These are phyloP conservation scores for Lasius fuliginosus DNA, from an alignment of 2,888 invertebrate genomes.

Conservation along the genomic window DNA sequence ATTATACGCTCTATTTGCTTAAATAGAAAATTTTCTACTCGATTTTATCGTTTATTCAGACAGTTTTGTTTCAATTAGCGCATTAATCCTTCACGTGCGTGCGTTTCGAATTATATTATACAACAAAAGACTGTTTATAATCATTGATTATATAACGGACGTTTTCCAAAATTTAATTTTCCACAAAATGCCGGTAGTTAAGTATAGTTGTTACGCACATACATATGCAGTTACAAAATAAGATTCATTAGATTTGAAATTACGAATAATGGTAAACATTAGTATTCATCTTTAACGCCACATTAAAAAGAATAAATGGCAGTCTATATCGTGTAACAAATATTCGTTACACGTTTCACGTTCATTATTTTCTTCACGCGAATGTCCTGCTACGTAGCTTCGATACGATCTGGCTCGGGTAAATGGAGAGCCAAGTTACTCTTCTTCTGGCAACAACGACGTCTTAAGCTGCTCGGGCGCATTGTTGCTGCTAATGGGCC, in stretches of 20 bases:
- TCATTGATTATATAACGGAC: background rate
- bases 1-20: conserved; percentile 77
- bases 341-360: conserved; percentile 56
- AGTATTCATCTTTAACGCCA: conserved; percentile 6
- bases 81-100: background rate
- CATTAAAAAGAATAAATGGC: conserved; percentile 54
- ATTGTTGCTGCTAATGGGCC: conserved; percentile 84
- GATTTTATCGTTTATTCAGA: conserved; percentile 74
- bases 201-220: background rate
- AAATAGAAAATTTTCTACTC: conserved; percentile 80
- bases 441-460: conserved; percentile 80
- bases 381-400: conserved; percentile 68
- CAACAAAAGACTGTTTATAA: background rate
- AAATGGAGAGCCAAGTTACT: conserved; percentile 76
- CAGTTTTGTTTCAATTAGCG: conserved; percentile 68
- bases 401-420: conserved; percentile 72
- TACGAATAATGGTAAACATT: conserved; percentile 74
- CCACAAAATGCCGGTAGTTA: background rate
- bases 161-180: background rate
- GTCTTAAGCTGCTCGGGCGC: conserved; percentile 78
- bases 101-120: background rate
- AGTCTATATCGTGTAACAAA: conserved; percentile 41
- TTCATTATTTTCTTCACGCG: conserved; percentile 71
- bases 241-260: conserved; percentile 76
- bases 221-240: conserved; percentile 17